Evolutionary conservation across 2,113 vertebrate genomes (phyloP), one percentile per base, ranked within the genome.

Genomic region (Ibidorhyncha struthersii): DNA sequence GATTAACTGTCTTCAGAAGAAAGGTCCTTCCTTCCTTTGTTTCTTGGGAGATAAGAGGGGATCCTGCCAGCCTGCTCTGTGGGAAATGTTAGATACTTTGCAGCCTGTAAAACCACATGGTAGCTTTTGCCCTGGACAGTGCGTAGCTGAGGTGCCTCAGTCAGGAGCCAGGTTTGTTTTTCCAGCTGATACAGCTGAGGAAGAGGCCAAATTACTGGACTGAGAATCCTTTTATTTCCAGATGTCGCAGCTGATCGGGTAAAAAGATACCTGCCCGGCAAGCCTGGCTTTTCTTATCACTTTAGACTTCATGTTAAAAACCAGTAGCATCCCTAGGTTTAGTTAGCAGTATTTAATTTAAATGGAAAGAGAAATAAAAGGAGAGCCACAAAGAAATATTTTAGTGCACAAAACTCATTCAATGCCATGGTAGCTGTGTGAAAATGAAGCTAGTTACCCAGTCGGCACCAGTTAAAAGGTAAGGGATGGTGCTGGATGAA

Each of bases 11-110:
- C 90, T 88, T 72, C 53, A 86, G 82, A 89, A 81, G 30, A 70
- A 88, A 62, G 23, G 29, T 53, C 69, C 55, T 81, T 94, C 82
- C 79, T 91, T 91, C 87, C 43, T 96, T 92, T 90, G 63, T 92
- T 95, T 93, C 93, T 89, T 12, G 11, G 1, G 7, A 92, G 90
- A 80, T 87, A 94, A 89, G 87, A 74, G 71, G 50, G 3, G 5
- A 63, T 50, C 14, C 30, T 50, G 61, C 55, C 62, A 77, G 25
- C 73, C 49, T 1, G 1, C 17, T 20, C 78, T 20, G 50, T 81
- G 70, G 47, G 69, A 85, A 84, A 53, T 43, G 29, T 66, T 26
- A 85, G 59, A 26, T 78, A 41, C 41, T 96, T 78, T 7, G 23
- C 49, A 86, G 72, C 20, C 53, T 36, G 21, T 65, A 84, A 94